Base-by-base conservation (phyloP, 2,888 invertebrate species). In the Drosophila atroscutellata region DNA sequence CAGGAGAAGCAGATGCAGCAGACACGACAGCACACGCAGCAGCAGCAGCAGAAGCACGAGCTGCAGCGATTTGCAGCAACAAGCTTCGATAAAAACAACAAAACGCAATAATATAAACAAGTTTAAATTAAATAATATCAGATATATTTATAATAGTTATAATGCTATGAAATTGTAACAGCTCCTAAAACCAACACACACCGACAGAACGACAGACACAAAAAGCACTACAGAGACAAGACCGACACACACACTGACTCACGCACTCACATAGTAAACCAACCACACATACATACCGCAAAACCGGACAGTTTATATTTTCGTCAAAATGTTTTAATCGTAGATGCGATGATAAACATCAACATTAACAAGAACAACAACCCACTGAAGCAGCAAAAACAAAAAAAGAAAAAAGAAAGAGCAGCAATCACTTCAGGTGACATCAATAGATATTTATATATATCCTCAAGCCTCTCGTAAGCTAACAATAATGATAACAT, bases 111-210 rank as follows among this genome's bases (percentile, higher is more conserved):
- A 86, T 73, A 85, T 83, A 89, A 86, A 89, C 54, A 74, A 76
- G 71, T 86, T 85, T 84, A 86, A 89, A 85, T 84, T 85, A 80
- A 85, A 89, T 74, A 84, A 83, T 86, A 79, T 75, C 75, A 89
- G 74, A 81, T 74, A 86, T 85, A 85, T 89, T 89, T 85, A 85
- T 85, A 81, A 86, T 80, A 86, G 75, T 72, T 86, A 81, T 86
- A 89, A 75, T 72, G 75, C 85, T 84, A 85, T 80, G 59, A 89
- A 89, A 89, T 86, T 89, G 85, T 85, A 89, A 89, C 87, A 84
- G 64, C 81, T 86, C 83, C 83, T 80, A 77, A 61, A 61, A 71
- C 50, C 51, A 42, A 36, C 59, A 71, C 61, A 55, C 36, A 67
- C 55, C 51, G 62, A 63, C 51, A 71, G 63, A 51, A 59, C 52